Percentiles rank a stretch among this genome's conserved stretches.
These are phyloP conservation scores for Caenorhabditis plicata DNA, from an alignment of 2,888 invertebrate species.

Conservation along the genomic window DNA sequence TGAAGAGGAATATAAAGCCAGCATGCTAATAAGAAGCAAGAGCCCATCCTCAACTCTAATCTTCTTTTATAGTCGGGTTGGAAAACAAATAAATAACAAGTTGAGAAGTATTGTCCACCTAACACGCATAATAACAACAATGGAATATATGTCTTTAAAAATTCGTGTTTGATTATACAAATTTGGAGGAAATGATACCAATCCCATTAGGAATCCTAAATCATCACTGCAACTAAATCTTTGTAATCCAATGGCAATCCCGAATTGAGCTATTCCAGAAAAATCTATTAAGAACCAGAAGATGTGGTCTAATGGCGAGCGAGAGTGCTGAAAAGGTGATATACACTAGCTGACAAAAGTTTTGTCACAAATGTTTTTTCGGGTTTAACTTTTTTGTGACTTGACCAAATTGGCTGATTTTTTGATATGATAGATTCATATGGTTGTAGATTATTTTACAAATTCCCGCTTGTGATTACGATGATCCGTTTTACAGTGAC, in stretches of 20 bases:
- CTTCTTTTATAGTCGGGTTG: slow-evolving; percentile 50
- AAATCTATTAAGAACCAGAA: slow-evolving; percentile 62
- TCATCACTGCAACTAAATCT: slow-evolving; percentile 44
- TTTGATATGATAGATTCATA: too few relatives aligned
- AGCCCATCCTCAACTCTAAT: slow-evolving; percentile 43
- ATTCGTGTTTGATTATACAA: neutral
- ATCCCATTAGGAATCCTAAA: slow-evolving; percentile 29
- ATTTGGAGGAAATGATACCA: slow-evolving; percentile 13
- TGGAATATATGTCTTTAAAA: slow-evolving; percentile 49
- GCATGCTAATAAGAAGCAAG: slow-evolving; percentile 48
- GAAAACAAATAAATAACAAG: slow-evolving; percentile 54
- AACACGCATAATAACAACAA: slow-evolving; percentile 44
- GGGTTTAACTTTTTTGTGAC: too few relatives aligned
- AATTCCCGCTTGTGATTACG: too few relatives aligned
- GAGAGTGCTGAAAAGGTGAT: slow-evolving; percentile 47
- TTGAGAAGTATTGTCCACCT: slow-evolving; percentile 52
- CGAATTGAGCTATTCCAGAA: slow-evolving; percentile 58
- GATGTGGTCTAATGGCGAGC: slow-evolving; percentile 55
- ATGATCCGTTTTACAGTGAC: too few relatives aligned
- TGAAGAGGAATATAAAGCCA: slow-evolving; percentile 57
- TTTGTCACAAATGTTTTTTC: too few relatives aligned
- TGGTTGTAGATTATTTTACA: too few relatives aligned
- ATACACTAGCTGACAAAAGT: too few relatives aligned
- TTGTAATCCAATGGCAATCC: slow-evolving; percentile 54
- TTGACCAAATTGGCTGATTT: too few relatives aligned